Percentiles rank a stretch among this genome's conserved stretches.
phyloP scores from a whole-genome alignment of 2,888 invertebrate species.

The Campopleginae sp. region DNA sequence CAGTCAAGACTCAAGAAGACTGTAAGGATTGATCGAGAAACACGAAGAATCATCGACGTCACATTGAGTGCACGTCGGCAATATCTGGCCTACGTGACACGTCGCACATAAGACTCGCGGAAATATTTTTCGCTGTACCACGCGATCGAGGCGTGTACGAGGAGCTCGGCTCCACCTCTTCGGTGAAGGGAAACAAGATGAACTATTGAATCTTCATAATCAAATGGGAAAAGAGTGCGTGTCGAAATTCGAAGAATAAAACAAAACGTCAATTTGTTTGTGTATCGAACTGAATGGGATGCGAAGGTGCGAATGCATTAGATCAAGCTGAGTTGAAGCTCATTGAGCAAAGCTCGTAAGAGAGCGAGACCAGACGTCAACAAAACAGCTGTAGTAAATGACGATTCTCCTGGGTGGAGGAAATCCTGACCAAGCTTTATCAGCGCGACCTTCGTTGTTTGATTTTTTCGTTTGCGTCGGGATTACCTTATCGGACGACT shows the following conservation, averaged over 20 bases:
- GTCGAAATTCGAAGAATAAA: background rate
- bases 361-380: background rate
- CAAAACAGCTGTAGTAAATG: constrained; percentile 25
- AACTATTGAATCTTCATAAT: background rate
- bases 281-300: constrained; percentile 4
- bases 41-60: background rate
- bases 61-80: background rate
- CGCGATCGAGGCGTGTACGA: constrained; percentile 18
- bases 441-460: constrained; percentile 43
- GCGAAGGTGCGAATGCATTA: constrained; percentile 15
- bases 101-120: constrained; percentile 34
- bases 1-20: background rate
- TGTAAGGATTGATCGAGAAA: constrained; percentile 8
- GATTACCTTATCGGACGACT: constrained; percentile 5
- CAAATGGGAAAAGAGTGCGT: background rate
- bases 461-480: constrained; percentile 44
- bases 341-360: constrained; percentile 23
- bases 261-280: background rate
- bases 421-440: constrained; percentile 32
- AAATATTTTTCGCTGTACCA: constrained; percentile 20
- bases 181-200: background rate
- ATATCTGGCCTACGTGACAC: constrained; percentile 59
- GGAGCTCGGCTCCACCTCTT: background rate
- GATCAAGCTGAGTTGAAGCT: constrained; percentile 22
- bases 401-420: constrained; percentile 62